These are phyloP conservation scores for Drosophila robusta DNA, from an alignment of 2,888 invertebrate species.

Conservation along the genomic window DNA sequence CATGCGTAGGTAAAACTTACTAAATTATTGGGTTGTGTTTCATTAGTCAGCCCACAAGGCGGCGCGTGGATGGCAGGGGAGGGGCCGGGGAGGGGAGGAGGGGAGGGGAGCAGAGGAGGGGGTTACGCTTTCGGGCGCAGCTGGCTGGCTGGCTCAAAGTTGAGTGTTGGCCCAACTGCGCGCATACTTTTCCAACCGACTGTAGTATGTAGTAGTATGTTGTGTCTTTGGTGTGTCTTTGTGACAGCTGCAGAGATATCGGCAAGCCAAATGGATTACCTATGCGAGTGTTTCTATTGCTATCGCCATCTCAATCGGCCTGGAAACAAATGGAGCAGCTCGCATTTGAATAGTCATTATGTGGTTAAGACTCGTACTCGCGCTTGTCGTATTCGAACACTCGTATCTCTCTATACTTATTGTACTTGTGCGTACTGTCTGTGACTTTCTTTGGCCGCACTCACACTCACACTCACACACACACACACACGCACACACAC, in stretches of 20 bases:
- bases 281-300: slow-evolving; percentile 31
- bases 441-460: slow-evolving; percentile 64
- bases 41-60: slow-evolving; percentile 73
- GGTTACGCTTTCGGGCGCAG: slow-evolving; percentile 2
- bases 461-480: slow-evolving; percentile 6
- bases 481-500: slow-evolving; percentile 49
- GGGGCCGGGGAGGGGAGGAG: slow-evolving; percentile 5
- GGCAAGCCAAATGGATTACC: slow-evolving; percentile 76
- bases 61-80: background rate
- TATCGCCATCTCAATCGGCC: slow-evolving; percentile 57
- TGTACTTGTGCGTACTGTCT: slow-evolving; percentile 50
- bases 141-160: slow-evolving; percentile 22
- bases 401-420: slow-evolving; percentile 41
- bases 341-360: slow-evolving; percentile 67
- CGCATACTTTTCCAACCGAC: slow-evolving; percentile 69
- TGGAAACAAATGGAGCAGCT: slow-evolving; percentile 73
- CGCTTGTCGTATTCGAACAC: slow-evolving; percentile 24
- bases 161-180: slow-evolving; percentile 47
- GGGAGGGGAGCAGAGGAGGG: background rate
- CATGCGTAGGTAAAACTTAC: slow-evolving; percentile 79
- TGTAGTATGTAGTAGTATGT: slow-evolving; percentile 32
- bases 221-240: slow-evolving; percentile 30
- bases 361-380: slow-evolving; percentile 45
- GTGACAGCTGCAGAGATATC: slow-evolving; percentile 76
- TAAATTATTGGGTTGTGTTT: slow-evolving; percentile 78